phyloP scores from a whole-genome alignment of 2,113 vertebrate species.

The Osmerus mordax region DNA sequence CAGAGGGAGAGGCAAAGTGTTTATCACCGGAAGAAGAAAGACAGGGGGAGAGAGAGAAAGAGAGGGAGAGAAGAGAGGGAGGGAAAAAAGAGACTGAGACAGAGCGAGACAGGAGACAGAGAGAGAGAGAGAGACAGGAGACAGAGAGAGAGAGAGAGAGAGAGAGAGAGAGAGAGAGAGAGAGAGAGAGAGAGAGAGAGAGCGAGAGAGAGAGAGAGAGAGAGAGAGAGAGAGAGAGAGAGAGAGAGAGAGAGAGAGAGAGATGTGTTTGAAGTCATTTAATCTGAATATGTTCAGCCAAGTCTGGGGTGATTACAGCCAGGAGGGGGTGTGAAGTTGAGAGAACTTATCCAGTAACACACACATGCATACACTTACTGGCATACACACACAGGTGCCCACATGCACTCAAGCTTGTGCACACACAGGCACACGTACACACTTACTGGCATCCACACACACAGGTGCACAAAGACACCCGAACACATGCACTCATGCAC shows the following conservation, averaged over 20 bases:
- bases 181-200: slow-evolving; percentile 13
- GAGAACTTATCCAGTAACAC: not conserved
- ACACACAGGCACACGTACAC: not conserved
- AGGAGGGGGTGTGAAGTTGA: slow-evolving; percentile 10
- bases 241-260: slow-evolving; percentile 10
- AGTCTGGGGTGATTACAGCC: slow-evolving; percentile 17
- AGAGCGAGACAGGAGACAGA: slow-evolving; percentile 3
- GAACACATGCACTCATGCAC: too few relatives aligned
- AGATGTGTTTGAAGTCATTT: slow-evolving; percentile 28
- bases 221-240: slow-evolving; percentile 11
- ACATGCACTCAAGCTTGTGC: not conserved
- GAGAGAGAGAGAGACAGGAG: slow-evolving; percentile 5
- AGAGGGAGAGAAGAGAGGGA: slow-evolving; percentile 1
- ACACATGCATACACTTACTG: not conserved
- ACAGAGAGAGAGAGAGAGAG: slow-evolving; percentile 12
- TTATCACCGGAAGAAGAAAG: not conserved
- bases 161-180: slow-evolving; percentile 14
- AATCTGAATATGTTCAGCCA: slow-evolving; percentile 21
- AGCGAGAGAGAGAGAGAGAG: slow-evolving; percentile 7
- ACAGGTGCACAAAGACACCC: not conserved
- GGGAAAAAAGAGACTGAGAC: slow-evolving; percentile 17
- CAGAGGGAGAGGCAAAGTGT: slow-evolving; percentile 10
- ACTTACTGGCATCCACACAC: not conserved
- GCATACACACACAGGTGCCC: not conserved
- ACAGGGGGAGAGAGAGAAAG: too few relatives aligned